Conservation (phyloP, 2,113 vertebrate genomes). For the Donacobius atricapilla region DNA sequence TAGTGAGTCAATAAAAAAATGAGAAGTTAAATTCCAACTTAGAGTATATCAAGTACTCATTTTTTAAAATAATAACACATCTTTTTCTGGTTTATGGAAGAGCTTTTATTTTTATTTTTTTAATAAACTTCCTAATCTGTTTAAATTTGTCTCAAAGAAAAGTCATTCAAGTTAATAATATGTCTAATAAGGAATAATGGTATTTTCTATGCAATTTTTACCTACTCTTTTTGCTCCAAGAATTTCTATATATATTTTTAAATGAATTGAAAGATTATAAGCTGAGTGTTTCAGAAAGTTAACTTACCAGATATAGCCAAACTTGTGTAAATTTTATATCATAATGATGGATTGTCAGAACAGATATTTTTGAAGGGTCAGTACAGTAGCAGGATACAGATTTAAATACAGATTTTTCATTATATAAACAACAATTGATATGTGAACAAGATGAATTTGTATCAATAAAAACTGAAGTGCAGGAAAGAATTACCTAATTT, state of each 20-base stretch:
- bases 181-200: neutral
- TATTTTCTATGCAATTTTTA: neutral
- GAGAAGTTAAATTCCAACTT: neutral
- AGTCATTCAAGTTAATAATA: neutral
- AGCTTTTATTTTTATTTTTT: neutral
- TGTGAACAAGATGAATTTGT: neutral
- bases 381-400: neutral
- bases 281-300: neutral
- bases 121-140: neutral
- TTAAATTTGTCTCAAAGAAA: neutral
- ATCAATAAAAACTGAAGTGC: neutral
- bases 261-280: neutral
- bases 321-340: neutral
- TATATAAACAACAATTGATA: neutral
- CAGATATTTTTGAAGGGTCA: neutral
- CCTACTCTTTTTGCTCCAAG: neutral
- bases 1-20: neutral
- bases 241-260: neutral
- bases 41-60: neutral
- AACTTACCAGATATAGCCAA: neutral
- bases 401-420: neutral
- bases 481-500: neutral
- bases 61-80: neutral
- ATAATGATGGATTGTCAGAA: neutral
- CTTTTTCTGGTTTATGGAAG: neutral